phyloP scores from a whole-genome alignment of 2,113 vertebrate genomes.

The Platysternon megacephalum region DNA sequence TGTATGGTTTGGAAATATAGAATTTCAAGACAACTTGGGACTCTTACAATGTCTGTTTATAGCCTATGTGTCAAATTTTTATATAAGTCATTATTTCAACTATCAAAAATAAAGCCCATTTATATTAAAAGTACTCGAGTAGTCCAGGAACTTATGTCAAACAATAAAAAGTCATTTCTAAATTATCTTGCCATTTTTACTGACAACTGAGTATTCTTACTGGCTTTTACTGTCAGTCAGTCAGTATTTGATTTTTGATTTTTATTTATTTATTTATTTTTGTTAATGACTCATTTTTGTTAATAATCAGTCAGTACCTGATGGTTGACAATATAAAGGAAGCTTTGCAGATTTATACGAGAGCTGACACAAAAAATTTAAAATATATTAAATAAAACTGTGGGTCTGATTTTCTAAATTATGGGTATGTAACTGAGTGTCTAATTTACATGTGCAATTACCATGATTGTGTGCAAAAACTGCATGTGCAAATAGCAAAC shows the following conservation, averaged over 20 bases:
- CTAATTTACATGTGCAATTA: not conserved
- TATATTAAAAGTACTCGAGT: conserved; percentile 53
- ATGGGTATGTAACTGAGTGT: not conserved
- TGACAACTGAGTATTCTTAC: conserved; percentile 63
- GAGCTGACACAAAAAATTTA: not conserved
- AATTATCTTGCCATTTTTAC: conserved; percentile 68
- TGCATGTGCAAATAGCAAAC: not conserved
- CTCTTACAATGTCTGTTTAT: conserved; percentile 44
- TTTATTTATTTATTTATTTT: too few species aligned
- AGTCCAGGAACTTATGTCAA: conserved; percentile 62
- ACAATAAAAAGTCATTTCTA: conserved; percentile 60
- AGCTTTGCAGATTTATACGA: not conserved
- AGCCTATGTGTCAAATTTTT: conserved; percentile 43
- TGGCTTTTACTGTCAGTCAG: conserved; percentile 66
- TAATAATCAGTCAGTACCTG: conserved; percentile 42
- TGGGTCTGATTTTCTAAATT: not conserved
- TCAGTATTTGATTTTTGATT: conserved; percentile 36
- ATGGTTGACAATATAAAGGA: conserved; percentile 17
- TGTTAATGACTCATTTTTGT: not conserved
- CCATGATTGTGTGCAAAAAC: not conserved
- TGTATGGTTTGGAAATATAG: not conserved
- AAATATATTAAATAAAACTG: conserved; percentile 22
- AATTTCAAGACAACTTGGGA: conserved; percentile 16
- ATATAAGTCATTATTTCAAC: conserved; percentile 29
- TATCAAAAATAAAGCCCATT: conserved; percentile 43